phyloP scores from a whole-genome alignment of 2,113 vertebrate species.

The Channa maculata region DNA sequence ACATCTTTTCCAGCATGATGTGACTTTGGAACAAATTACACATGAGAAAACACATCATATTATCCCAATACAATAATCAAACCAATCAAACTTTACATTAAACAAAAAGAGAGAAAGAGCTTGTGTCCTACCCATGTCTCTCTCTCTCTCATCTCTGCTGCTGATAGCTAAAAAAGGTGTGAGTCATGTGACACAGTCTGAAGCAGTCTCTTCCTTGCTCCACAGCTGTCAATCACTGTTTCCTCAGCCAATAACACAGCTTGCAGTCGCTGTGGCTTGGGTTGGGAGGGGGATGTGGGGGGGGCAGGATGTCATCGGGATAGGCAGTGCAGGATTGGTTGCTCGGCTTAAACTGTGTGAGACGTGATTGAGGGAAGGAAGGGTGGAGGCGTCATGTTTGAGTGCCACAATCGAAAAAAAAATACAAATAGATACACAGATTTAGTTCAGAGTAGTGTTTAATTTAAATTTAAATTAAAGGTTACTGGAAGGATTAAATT shows the following conservation, averaged over 20 bases:
- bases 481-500: slow-evolving; percentile 9
- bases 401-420: slow-evolving; percentile 69
- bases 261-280: slow-evolving; percentile 72
- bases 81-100: slow-evolving; percentile 33
- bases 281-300: slow-evolving; percentile 52
- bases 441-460: slow-evolving; percentile 33
- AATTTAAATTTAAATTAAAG: slow-evolving; percentile 10
- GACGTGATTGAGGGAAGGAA: slow-evolving; percentile 78
- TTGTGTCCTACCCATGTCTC: slow-evolving; percentile 18
- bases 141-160: slow-evolving; percentile 60
- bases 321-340: slow-evolving; percentile 76
- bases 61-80: slow-evolving; percentile 41
- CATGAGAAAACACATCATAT: slow-evolving; percentile 37
- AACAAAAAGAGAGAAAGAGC: slow-evolving; percentile 15
- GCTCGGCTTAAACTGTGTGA: slow-evolving; percentile 83
- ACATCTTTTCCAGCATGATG: slow-evolving; percentile 48
- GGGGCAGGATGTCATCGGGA: slow-evolving; percentile 73
- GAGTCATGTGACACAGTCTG: slow-evolving; percentile 68
- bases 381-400: slow-evolving; percentile 75
- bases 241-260: slow-evolving; percentile 79
- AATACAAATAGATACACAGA: slow-evolving; percentile 62
- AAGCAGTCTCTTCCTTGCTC: slow-evolving; percentile 74
- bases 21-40: slow-evolving; percentile 41
- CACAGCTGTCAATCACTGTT: slow-evolving; percentile 80
- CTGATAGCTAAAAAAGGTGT: slow-evolving; percentile 65